A percentile compares a stretch with the other conserved stretches of the same genome.
phyloP scores from a whole-genome alignment of 2,797 vertebrate genomes.

The Petrocephalus sullivani region DNA sequence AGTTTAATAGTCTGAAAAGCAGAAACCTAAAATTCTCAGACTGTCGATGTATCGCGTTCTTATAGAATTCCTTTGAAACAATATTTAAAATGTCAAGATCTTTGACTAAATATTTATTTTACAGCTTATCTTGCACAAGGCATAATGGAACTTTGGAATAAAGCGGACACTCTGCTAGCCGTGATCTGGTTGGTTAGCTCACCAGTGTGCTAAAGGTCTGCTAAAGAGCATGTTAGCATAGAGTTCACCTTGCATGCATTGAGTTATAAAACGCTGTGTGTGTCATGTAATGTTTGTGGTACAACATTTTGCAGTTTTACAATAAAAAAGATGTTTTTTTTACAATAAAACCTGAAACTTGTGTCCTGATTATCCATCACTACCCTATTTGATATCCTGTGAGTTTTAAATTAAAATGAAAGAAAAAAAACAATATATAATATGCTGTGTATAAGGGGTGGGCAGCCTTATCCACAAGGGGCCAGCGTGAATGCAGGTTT shows the following conservation, averaged over 20 bases:
- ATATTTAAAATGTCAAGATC: background rate
- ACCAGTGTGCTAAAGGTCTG: background rate
- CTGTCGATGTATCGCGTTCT: background rate
- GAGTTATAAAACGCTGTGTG: conserved; percentile 32
- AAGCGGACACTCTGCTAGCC: background rate
- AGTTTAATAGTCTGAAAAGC: background rate
- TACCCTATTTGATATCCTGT: background rate
- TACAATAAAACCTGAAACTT: conserved; percentile 15
- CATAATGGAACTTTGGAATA: background rate
- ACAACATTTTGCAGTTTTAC: conserved; percentile 42
- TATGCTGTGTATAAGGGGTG: background rate
- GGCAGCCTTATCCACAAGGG: too few relatives aligned
- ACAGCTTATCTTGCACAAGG: background rate
- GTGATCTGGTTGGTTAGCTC: background rate
- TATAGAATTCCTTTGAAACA: background rate
- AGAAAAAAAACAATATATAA: background rate
- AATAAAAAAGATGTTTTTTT: conserved; percentile 35
- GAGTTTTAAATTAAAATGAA: background rate
- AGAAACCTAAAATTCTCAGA: background rate
- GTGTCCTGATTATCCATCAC: background rate
- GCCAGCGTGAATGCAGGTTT: too few relatives aligned
- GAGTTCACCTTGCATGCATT: conserved; percentile 35
- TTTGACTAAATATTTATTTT: conserved; percentile 13
- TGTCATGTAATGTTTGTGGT: conserved; percentile 42
- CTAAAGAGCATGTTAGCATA: conserved; percentile 30